phyloP scores from a whole-genome alignment of 2,113 vertebrate species.

The Enhydra lutris region DNA sequence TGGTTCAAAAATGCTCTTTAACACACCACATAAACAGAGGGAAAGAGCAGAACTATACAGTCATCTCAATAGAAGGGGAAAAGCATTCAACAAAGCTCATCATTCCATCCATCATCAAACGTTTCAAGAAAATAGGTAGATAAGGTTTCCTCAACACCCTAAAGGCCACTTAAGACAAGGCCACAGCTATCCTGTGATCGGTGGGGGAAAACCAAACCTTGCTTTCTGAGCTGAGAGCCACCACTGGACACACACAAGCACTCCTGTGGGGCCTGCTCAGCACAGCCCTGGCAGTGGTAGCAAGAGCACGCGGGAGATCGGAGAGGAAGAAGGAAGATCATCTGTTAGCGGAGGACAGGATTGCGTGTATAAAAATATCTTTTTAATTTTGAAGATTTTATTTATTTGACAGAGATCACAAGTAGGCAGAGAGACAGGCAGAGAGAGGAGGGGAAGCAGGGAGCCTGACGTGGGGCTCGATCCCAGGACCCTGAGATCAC shows the following conservation, averaged over 20 bases:
- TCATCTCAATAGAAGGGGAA: not conserved
- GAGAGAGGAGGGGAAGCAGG: fast-evolving
- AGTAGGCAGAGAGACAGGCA: too few relatives aligned
- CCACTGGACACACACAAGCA: too few relatives aligned
- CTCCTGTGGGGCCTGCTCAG: fast-evolving
- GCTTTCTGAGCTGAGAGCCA: not conserved
- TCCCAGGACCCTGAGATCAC: too few relatives aligned
- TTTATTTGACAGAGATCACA: too few relatives aligned
- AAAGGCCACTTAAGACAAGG: not conserved
- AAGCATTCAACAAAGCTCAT: not conserved
- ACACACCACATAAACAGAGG: not conserved
- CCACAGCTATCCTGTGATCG: not conserved
- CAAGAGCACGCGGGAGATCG: not conserved
- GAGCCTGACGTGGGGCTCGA: too few relatives aligned
- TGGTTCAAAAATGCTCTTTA: not conserved
- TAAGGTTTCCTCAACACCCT: not conserved
- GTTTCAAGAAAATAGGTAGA: not conserved
- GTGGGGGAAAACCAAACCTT: not conserved
- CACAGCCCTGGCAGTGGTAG: not conserved
- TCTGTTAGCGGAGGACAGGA: not conserved
- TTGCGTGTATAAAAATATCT: not conserved
- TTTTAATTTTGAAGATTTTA: too few relatives aligned
- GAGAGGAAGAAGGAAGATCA: not conserved
- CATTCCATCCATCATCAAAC: not conserved
- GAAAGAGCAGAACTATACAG: too few relatives aligned